Evolutionary conservation across 2,113 vertebrate species (phyloP).

Genomic region (Microcebus tavaratra): DNA sequence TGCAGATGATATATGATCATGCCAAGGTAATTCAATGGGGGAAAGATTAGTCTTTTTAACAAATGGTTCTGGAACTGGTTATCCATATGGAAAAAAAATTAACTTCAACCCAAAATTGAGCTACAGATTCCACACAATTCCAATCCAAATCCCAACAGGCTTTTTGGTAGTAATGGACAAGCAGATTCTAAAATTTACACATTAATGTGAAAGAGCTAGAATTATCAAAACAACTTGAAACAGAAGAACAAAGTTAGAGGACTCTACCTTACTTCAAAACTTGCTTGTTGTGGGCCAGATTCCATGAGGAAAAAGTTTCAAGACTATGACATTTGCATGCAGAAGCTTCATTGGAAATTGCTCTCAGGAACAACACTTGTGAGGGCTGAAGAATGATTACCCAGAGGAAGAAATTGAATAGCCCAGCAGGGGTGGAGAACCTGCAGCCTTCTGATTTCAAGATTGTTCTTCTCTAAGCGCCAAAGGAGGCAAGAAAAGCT

Average conservation of each 20-base stretch:
- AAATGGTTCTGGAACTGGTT: background rate
- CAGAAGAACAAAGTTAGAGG: background rate
- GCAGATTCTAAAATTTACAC: background rate
- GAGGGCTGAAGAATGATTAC: background rate
- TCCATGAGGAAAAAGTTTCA: background rate
- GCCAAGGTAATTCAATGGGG: background rate
- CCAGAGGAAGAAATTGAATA: background rate
- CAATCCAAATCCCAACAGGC: background rate
- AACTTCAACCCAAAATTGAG: background rate
- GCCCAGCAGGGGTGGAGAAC: too few relatives aligned
- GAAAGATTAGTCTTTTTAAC: background rate
- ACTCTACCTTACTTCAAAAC: background rate
- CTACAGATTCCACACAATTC: background rate
- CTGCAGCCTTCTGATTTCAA: too few relatives aligned
- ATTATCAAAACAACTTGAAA: background rate
- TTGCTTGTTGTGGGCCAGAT: background rate
- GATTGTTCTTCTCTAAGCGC: too few relatives aligned
- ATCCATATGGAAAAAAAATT: background rate
- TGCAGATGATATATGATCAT: background rate
- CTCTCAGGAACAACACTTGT: background rate
- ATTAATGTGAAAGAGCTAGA: background rate
- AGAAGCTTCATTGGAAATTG: background rate
- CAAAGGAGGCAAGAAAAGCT: too few relatives aligned
- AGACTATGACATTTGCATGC: background rate
- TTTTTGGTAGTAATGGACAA: background rate